phyloP scores from a whole-genome alignment of 2,888 invertebrate genomes.

The Drosophila pseudotakahashii region DNA sequence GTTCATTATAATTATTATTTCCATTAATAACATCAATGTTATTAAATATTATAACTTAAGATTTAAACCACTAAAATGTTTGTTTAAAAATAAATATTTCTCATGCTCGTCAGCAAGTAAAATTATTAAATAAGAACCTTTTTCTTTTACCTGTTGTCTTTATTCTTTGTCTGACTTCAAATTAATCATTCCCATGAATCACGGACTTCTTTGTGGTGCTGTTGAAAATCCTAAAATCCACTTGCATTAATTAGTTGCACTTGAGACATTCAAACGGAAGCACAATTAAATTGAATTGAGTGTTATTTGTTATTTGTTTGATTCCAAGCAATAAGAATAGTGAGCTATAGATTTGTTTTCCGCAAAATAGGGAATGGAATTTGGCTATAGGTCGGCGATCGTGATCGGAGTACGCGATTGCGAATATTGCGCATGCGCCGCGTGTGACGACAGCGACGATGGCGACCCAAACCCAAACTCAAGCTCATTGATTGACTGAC shows the following conservation, averaged over 20 bases:
- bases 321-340: neutral
- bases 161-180: neutral
- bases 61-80: no score
- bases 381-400: slow-evolving; percentile 21
- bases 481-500: slow-evolving; percentile 18
- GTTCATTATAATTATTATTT: no score
- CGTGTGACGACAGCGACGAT: slow-evolving; percentile 36
- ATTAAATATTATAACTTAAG: no score
- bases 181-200: no score
- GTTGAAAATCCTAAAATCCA: no score
- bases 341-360: slow-evolving; percentile 4
- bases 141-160: neutral
- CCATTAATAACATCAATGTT: no score
- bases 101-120: neutral
- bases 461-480: neutral
- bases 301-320: neutral
- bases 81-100: no score
- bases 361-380: slow-evolving; percentile 19
- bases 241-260: slow-evolving; percentile 17
- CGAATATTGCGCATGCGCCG: slow-evolving; percentile 36
- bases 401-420: slow-evolving; percentile 30
- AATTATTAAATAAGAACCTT: no score
- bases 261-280: slow-evolving; percentile 26
- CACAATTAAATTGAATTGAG: slow-evolving; percentile 8
- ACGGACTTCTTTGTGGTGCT: no score